Evolutionary conservation across 1,140 invertebrate species (phyloP).

Genomic region (Zaprionus capensis): DNA sequence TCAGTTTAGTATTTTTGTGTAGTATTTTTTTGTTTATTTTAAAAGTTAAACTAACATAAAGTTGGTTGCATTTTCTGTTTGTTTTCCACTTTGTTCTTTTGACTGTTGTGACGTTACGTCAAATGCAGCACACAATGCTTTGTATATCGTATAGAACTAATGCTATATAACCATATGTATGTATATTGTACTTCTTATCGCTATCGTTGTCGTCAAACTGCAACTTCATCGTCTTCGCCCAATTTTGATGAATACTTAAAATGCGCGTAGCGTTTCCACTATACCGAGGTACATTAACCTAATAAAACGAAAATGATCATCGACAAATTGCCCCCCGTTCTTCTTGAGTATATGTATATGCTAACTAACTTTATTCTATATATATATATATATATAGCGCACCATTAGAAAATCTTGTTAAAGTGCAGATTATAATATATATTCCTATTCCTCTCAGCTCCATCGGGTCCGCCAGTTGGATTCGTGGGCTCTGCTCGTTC

Average conservation of each 20-base stretch:
- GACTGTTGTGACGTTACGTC: constrained; percentile 4
- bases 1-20: too few relatives aligned
- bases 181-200: constrained; percentile 72
- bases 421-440: neutral
- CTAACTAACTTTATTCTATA: neutral
- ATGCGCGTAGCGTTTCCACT: constrained; percentile 82
- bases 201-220: constrained; percentile 73
- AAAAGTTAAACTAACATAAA: too few relatives aligned
- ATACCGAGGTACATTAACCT: constrained; percentile 76
- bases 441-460: constrained; percentile 86
- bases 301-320: constrained; percentile 5
- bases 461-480: constrained; percentile 94
- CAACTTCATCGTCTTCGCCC: constrained; percentile 59
- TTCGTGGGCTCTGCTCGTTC: constrained; percentile 96
- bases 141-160: constrained; percentile 55
- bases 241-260: constrained; percentile 40
- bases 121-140: constrained; percentile 4
- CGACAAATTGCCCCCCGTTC: neutral
- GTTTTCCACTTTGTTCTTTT: neutral
- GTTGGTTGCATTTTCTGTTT: neutral
- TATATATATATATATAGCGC: neutral
- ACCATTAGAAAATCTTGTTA: neutral
- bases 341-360: neutral
- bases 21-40: too few relatives aligned
- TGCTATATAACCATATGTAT: constrained; percentile 62